Percentiles rank a stretch among this genome's conserved stretches.
Evolutionary conservation across 2,113 vertebrate species (phyloP).

Genomic region (Notarius lentiginosus): DNA sequence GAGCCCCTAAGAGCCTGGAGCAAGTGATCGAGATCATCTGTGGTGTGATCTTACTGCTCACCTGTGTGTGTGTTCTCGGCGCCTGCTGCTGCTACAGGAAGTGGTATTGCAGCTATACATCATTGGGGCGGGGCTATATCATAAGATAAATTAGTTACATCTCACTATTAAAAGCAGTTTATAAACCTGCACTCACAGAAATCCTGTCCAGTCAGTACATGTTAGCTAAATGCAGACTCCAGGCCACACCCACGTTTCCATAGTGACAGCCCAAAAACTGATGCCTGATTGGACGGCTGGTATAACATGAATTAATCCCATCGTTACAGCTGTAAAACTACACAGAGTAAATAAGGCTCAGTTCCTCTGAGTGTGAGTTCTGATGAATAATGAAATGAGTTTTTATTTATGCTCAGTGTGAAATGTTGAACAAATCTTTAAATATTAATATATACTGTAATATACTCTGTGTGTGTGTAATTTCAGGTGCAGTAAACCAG

Average conservation of each 20-base stretch:
- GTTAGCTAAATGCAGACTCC: background rate
- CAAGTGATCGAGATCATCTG: background rate
- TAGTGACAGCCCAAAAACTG: background rate
- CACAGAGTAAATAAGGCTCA: background rate
- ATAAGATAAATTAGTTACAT: background rate
- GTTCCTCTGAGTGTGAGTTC: background rate
- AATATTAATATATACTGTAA: background rate
- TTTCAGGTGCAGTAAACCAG: background rate
- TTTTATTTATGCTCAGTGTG: background rate
- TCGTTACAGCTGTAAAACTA: background rate
- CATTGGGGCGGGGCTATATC: background rate
- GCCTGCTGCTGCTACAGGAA: slow-evolving; percentile 1
- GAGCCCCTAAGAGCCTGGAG: background rate
- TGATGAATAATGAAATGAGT: background rate
- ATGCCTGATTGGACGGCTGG: background rate
- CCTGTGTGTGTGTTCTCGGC: background rate
- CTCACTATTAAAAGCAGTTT: background rate
- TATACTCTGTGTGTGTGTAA: background rate
- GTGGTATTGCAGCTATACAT: background rate
- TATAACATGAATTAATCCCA: background rate
- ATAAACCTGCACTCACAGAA: background rate
- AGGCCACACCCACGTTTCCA: background rate
- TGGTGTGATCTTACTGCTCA: background rate
- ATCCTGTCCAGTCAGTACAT: background rate
- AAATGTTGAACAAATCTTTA: background rate